These are phyloP conservation scores for Coelopa pilipes DNA, from an alignment of 2,888 invertebrate species.

Conservation along the genomic window DNA sequence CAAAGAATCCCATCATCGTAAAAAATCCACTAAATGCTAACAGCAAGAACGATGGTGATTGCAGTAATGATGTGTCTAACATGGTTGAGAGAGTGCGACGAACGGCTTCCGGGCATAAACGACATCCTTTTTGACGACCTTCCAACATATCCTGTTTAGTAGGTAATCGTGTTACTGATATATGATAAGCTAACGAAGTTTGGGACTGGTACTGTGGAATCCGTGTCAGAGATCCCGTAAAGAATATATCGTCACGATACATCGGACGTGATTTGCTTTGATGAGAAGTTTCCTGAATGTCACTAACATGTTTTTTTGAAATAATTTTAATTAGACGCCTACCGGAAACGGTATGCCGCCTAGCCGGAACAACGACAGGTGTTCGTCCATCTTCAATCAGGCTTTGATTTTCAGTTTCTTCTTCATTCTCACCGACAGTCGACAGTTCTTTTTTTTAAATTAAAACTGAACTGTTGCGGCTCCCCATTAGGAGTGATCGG, in stretches of 20 bases:
- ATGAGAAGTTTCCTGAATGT: constrained; percentile 54
- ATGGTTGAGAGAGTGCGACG: constrained; percentile 81
- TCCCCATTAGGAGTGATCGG: constrained; percentile 65
- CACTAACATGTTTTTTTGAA: constrained; percentile 54
- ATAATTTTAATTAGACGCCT: constrained; percentile 66
- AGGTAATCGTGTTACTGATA: constrained; percentile 83
- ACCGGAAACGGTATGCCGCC: constrained; percentile 70
- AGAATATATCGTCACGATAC: constrained; percentile 93
- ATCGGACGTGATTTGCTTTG: constrained; percentile 76
- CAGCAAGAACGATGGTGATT: constrained; percentile 87
- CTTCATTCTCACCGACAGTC: constrained; percentile 69
- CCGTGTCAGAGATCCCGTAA: constrained; percentile 84
- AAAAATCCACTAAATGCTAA: constrained; percentile 90
- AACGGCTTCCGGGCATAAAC: constrained; percentile 82
- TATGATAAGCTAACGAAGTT: constrained; percentile 82
- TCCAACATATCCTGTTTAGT: constrained; percentile 81
- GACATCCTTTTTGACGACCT: constrained; percentile 74
- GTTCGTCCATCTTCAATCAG: constrained; percentile 67
- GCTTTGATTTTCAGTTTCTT: constrained; percentile 72
- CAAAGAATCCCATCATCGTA: constrained; percentile 96
- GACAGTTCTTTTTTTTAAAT: constrained; percentile 69
- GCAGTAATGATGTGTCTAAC: constrained; percentile 87
- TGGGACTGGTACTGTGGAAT: constrained; percentile 87
- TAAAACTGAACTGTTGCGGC: constrained; percentile 65
- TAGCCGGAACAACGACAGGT: constrained; percentile 66